Evolutionary conservation across 1,140 invertebrate species (phyloP).

Genomic region (Cotesia vestalis): DNA sequence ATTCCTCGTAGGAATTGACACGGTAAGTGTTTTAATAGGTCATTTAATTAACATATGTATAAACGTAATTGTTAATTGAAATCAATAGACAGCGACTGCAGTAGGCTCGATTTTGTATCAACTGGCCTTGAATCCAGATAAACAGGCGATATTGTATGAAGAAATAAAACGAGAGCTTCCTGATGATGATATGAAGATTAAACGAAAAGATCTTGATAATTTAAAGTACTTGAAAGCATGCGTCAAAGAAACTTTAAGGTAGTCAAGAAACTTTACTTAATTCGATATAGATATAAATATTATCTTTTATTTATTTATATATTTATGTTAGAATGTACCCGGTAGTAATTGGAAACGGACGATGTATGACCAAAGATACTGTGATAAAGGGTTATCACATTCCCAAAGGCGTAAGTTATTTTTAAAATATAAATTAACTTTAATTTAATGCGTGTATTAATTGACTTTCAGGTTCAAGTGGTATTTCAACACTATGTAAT

Average conservation of each 20-base stretch:
- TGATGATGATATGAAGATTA: conserved; percentile 66
- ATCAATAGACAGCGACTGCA: conserved; percentile 78
- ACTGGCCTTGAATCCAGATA: conserved; percentile 77
- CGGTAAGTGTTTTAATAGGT: conserved; percentile 68
- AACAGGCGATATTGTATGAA: conserved; percentile 76
- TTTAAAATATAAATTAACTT: conserved; percentile 21
- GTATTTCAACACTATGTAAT: conserved; percentile 85
- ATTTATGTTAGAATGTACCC: conserved; percentile 77
- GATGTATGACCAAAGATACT: conserved; percentile 81
- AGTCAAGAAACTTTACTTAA: no score
- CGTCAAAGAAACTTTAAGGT: conserved; percentile 90
- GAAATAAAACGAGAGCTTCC: conserved; percentile 76
- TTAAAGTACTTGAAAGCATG: conserved; percentile 85
- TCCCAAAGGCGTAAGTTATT: conserved; percentile 82
- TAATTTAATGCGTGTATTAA: background rate
- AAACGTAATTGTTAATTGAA: background rate
- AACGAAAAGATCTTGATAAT: conserved; percentile 73
- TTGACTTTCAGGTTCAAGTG: conserved; percentile 73
- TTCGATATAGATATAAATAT: background rate
- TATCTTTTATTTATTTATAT: background rate
- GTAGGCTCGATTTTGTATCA: conserved; percentile 83
- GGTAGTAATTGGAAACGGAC: conserved; percentile 86
- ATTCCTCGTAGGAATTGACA: conserved; percentile 87
- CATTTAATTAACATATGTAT: conserved; percentile 12
- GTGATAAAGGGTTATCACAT: conserved; percentile 83